Evolutionary conservation across 2,113 vertebrate species (phyloP).

Genomic region (Corydoras sp.): DNA sequence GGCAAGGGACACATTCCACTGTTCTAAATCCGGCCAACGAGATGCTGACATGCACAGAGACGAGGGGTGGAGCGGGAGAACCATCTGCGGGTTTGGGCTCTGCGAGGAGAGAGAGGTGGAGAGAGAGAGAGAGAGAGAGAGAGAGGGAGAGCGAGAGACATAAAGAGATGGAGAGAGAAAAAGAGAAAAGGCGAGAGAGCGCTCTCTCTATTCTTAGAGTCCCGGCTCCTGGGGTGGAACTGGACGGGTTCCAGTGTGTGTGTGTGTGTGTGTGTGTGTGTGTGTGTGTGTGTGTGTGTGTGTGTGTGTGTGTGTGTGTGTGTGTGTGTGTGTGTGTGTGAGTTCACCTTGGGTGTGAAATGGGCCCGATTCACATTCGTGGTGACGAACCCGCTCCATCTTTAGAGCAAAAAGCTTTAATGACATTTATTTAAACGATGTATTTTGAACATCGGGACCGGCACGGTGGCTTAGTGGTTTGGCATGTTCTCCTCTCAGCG

Average conservation of each 20-base stretch:
- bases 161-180: no score
- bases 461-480: no score
- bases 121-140: no score
- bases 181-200: no score
- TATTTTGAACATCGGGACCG: not conserved
- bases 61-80: conserved; percentile 36
- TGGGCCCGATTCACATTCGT: not conserved
- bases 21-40: conserved; percentile 54
- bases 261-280: conserved; percentile 25
- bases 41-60: conserved; percentile 47
- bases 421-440: not conserved
- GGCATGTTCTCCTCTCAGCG: no score
- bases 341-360: conserved; percentile 25
- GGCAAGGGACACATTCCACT: conserved; percentile 60
- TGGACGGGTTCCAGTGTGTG: conserved; percentile 46
- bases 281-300: conserved; percentile 13
- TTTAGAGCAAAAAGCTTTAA: not conserved
- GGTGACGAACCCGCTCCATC: not conserved
- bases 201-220: conserved; percentile 50
- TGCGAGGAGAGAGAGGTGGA: not conserved
- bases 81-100: conserved; percentile 61
- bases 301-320: not conserved
- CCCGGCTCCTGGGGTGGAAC: conserved; percentile 22
- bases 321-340: not conserved
- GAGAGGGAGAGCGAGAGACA: no score